Evolutionary conservation across 37 sponge, comb jelly and placozoan species (phyloP), one percentile per base, ranked within the genome.

Genomic region (Aplysina aerophoba): DNA sequence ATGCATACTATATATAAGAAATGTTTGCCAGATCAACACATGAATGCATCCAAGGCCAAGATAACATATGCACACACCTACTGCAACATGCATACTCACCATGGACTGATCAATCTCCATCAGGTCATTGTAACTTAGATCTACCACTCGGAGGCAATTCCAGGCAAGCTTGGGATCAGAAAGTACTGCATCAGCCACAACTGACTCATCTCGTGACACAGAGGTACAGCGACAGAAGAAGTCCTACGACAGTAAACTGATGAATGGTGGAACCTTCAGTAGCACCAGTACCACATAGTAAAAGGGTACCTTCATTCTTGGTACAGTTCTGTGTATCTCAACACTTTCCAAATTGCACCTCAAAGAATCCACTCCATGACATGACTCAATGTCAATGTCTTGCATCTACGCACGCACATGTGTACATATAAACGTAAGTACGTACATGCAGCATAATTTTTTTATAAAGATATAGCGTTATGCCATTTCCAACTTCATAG

Each of bases 41-140:
- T n/a, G n/a, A n/a, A n/a, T n/a, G n/a, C n/a, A n/a, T n/a, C n/a
- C n/a, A n/a, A n/a, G n/a, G n/a, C n/a, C n/a, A n/a, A n/a, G n/a
- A n/a, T n/a, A n/a, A 24, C 53, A 15, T 21, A 75, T 50, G 37
- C 78, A 75, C 53, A 50, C 78, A 75, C 78, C 34, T 21, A 75
- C 78, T 38, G 0, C 68, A 44, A 13, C 36, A n/a, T 35, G 12
- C 50, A 44, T 37, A 28, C 81, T 85, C 53, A 89, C 89, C 85
- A 89, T 56, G 40, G 80, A 78, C 22, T 67, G 36, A 39, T 89
- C 89, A 58, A 89, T 84, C 37, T 38, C 66, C 31, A 22, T 85
- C 20, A 89, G 35, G 53, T 58, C 61, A 37, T 89, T 89, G n/a
- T 80, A 84, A 39, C 84, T 89, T 62, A 89, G 85, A 71, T 81